Conservation (phyloP, 2,797 vertebrate genomes). For the Iguana delicatissima region DNA sequence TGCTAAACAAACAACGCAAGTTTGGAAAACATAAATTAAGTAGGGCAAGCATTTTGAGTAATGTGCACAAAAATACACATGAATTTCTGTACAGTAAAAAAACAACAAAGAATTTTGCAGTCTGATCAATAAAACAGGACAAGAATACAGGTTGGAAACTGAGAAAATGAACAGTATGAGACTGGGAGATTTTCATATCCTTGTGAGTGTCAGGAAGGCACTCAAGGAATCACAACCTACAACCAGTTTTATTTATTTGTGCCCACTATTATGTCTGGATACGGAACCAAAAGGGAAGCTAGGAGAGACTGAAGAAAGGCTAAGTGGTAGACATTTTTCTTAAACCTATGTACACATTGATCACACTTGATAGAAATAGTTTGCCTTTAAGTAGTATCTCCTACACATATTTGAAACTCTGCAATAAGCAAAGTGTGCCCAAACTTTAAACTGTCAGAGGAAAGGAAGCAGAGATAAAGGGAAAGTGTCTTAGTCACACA, state of each 20-base stretch:
- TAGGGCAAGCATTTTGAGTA: not conserved
- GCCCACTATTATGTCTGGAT: not conserved
- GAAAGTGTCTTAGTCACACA: conserved; percentile 5
- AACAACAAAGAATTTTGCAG: not conserved
- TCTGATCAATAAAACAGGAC: not conserved
- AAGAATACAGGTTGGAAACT: not conserved
- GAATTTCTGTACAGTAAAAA: not conserved
- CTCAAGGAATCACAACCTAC: not conserved
- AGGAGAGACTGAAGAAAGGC: not conserved
- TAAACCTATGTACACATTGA: not conserved
- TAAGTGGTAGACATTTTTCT: no score
- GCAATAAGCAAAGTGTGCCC: not conserved
- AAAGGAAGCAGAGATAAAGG: conserved; percentile 1
- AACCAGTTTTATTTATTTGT: not conserved
- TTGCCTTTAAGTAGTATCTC: not conserved
- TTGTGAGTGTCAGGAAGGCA: not conserved
- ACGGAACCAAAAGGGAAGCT: not conserved
- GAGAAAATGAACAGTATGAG: not conserved
- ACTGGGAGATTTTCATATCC: not conserved
- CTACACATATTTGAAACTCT: not conserved
- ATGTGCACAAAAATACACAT: not conserved
- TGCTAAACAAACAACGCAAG: not conserved
- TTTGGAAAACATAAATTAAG: not conserved
- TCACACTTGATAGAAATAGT: not conserved
- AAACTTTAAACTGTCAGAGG: conserved; percentile 2